phyloP scores from a whole-genome alignment of 2,113 vertebrate genomes.

The Phylloscopus trochilus region DNA sequence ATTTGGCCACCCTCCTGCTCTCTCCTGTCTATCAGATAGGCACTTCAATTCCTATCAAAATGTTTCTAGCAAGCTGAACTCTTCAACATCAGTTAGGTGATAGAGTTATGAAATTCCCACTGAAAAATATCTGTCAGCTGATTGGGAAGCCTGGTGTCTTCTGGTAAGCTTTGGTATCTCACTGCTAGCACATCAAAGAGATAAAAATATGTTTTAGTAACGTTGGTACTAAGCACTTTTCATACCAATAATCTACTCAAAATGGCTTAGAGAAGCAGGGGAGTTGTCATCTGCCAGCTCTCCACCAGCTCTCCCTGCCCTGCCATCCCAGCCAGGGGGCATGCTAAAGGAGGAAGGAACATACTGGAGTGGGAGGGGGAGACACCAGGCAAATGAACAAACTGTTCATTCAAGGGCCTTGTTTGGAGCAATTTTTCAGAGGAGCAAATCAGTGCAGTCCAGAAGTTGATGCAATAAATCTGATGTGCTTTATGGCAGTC shows the following conservation, averaged over 20 bases:
- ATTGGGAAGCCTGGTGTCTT: not conserved
- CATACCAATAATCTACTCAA: not conserved
- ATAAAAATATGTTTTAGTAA: not conserved
- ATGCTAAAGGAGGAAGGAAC: not conserved
- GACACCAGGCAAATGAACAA: not conserved
- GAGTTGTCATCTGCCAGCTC: not conserved
- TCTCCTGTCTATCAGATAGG: not conserved
- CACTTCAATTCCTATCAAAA: not conserved
- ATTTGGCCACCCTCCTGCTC: not conserved
- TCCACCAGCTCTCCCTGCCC: not conserved
- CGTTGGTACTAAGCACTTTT: not conserved
- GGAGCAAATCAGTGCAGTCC: not conserved
- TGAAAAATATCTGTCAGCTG: not conserved
- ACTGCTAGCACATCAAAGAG: not conserved
- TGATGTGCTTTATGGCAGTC: not conserved
- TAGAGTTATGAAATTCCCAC: not conserved
- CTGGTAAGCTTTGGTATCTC: not conserved
- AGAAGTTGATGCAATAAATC: not conserved
- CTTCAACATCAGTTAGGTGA: not conserved
- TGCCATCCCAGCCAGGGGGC: accelerated
- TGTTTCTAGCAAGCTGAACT: not conserved
- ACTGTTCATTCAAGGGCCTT: not conserved
- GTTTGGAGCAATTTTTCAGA: not conserved
- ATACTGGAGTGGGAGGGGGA: not conserved
- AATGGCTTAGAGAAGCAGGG: not conserved